Conservation (phyloP, 1,140 invertebrate species). For the Drosophila asahinai region DNA sequence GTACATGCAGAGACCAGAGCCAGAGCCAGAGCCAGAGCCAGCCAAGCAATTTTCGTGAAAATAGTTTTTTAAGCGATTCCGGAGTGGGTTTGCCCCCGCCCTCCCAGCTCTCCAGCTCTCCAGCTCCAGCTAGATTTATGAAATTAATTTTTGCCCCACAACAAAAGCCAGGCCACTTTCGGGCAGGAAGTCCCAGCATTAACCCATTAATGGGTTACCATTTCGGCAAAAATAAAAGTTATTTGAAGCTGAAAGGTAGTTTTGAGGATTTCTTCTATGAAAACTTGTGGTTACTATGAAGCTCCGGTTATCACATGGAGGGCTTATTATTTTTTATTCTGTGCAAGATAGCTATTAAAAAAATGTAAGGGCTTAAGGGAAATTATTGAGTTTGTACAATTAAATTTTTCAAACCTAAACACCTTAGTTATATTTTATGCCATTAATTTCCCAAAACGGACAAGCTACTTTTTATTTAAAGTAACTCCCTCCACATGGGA, state of each 20-base stretch:
- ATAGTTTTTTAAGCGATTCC: constrained; percentile 71
- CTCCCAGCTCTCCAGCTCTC: no score
- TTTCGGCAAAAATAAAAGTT: no score
- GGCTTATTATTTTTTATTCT: no score
- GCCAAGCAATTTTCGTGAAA: constrained; percentile 65
- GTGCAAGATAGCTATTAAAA: no score
- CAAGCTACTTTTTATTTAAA: background rate
- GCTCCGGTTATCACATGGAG: background rate
- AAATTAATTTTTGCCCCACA: constrained; percentile 27
- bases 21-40: background rate
- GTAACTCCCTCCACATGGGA: background rate
- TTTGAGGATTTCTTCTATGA: no score
- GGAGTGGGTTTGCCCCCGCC: background rate
- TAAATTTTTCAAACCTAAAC: no score
- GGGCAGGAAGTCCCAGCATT: background rate
- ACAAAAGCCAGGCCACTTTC: constrained; percentile 3
- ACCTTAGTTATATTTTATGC: background rate
- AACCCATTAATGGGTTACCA: constrained; percentile 15
- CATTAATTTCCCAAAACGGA: background rate
- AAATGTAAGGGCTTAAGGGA: no score
- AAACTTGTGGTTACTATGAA: no score
- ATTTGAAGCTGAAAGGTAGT: no score
- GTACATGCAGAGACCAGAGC: background rate
- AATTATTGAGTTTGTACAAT: background rate
- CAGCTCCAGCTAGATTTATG: constrained; percentile 11